Base-by-base conservation (phyloP, 2,113 vertebrate genomes). In the Anarhynchus alexandrinus region DNA sequence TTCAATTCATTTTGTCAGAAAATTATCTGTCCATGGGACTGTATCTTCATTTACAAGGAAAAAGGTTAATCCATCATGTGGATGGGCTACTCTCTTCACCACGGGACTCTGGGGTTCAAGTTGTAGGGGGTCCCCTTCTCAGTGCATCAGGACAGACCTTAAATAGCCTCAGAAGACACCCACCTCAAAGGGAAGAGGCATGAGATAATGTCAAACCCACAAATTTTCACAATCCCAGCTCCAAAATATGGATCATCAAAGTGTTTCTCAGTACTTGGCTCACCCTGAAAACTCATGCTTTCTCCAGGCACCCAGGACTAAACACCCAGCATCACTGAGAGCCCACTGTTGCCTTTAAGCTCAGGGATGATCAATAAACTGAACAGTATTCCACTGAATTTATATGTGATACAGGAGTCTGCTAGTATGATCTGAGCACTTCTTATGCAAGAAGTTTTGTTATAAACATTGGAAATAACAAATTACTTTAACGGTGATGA, bases 1-100 rank as follows among this genome's bases (percentile, higher is more conserved):
- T 78, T 90, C 84, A 64, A 83, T 95, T 83, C 9, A 52, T 96
- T 97, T 91, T 97, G 59, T 82, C 55, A 86, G 82, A 90, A 90
- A 93, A 97, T 97, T 90, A 88, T 88, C 84, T 96, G 71, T 96
- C 81, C 74, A 8, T 70, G 17, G 59, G 62, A n/a, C 47, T 90
- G 27, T 87, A 83, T 91, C 91, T 96, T 91, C 81, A 88, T 97
- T 90, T 73, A 83, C 26, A 59, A 83, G 43, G 62, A 34, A 91
- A 83, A 85, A 9, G 12, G 38, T 88, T 74, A 88, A 91, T 85
- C 65, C 45, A 25, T 80, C n/a, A 32, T 2, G 2, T 43, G 84
- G 29, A 22, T 38, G 65, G 61, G 71, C 57, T 69, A 82, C 3
- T 22, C 11, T 45, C 74, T 85, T 52, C 19, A n/a, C n/a, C 17